phyloP scores from a whole-genome alignment of 2,888 invertebrate genomes.

The Cheilosia impressa region DNA sequence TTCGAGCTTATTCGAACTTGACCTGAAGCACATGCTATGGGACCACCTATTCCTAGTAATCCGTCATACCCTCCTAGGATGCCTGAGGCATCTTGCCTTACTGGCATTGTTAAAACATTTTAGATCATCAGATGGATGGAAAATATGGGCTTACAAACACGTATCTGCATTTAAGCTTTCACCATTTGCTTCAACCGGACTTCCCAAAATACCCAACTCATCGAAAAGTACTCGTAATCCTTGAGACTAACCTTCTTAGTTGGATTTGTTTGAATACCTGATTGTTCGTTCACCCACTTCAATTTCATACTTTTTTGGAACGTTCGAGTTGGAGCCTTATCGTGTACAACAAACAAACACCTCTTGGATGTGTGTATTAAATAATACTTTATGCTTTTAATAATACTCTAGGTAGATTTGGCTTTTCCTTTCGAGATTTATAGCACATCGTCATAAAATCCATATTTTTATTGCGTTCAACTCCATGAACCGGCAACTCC shows the following conservation, averaged over 20 bases:
- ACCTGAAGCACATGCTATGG: too few species aligned
- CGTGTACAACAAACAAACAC: conserved; percentile 15
- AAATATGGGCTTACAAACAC: too few species aligned
- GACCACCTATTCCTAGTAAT: too few species aligned
- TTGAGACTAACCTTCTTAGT: not conserved
- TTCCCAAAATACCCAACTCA: conserved; percentile 2
- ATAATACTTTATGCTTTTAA: conserved; percentile 31
- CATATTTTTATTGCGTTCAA: conserved; percentile 52
- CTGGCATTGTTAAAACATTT: too few species aligned
- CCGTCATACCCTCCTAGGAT: too few species aligned
- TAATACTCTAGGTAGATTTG: conserved; percentile 38
- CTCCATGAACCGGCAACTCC: conserved; percentile 23
- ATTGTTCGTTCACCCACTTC: conserved; percentile 2
- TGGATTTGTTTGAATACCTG: conserved; percentile 4
- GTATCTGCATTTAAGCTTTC: not conserved
- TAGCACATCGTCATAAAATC: conserved; percentile 40
- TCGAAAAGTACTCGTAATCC: conserved; percentile 22
- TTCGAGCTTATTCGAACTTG: too few species aligned
- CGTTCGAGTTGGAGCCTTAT: conserved; percentile 16
- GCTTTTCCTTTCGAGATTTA: conserved; percentile 30
- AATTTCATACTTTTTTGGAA: conserved; percentile 9
- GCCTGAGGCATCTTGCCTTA: too few species aligned
- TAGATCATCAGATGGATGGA: too few species aligned
- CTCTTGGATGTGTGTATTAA: conserved; percentile 12
- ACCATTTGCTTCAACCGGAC: not conserved